Conservation (phyloP, 2,888 invertebrate species). For the Ormyrus labotus region DNA sequence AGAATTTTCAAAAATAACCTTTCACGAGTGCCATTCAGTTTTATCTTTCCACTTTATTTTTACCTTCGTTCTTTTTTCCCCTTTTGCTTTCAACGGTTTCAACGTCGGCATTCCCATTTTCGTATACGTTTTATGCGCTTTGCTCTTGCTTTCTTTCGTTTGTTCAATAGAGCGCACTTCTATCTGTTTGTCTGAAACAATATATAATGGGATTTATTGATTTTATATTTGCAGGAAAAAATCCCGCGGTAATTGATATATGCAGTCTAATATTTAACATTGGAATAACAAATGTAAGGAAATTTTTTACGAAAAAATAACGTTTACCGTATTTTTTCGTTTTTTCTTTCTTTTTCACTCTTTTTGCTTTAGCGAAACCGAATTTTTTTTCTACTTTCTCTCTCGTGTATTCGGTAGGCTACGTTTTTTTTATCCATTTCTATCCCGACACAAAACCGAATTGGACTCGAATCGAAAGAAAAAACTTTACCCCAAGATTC, state of each 20-base stretch:
- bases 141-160: constrained; percentile 6
- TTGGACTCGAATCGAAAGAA: too few relatives aligned
- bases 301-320: neutral
- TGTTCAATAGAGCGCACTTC: neutral
- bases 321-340: neutral
- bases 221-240: too few relatives aligned
- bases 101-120: neutral
- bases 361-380: neutral
- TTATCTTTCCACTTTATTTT: neutral
- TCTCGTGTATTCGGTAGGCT: too few relatives aligned
- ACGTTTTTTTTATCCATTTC: too few relatives aligned
- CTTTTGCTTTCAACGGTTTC: constrained; percentile 1
- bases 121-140: neutral
- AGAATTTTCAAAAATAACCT: too few relatives aligned
- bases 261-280: neutral
- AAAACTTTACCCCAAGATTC: too few relatives aligned
- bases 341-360: neutral
- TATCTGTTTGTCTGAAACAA: neutral
- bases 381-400: too few relatives aligned
- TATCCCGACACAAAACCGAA: too few relatives aligned
- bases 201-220: too few relatives aligned
- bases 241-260: too few relatives aligned
- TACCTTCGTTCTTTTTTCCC: neutral
- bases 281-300: constrained; percentile 11
- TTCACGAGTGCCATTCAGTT: too few relatives aligned